Conservation (phyloP, 2,113 vertebrate species). For the Campylomormyrus tamandua region DNA sequence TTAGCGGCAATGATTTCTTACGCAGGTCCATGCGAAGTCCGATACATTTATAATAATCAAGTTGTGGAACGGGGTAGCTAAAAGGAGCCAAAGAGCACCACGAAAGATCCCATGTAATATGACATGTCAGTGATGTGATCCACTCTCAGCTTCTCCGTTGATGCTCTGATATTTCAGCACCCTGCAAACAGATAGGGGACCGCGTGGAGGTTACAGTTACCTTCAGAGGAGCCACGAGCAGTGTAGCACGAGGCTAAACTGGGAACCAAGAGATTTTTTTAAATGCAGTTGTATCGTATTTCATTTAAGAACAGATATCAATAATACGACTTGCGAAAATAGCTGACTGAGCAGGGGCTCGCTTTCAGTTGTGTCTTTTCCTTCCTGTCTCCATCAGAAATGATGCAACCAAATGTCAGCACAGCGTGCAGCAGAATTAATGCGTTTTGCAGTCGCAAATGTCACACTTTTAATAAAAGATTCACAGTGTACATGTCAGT, state of each 20-base stretch:
- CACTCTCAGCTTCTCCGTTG: not conserved
- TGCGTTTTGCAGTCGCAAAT: not conserved
- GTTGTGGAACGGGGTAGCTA: not conserved
- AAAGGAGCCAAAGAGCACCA: not conserved
- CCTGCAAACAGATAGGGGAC: not conserved
- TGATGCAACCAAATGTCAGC: slow-evolving; percentile 2
- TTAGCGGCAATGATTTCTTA: not conserved
- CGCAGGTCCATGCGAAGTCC: not conserved
- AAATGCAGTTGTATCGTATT: not conserved
- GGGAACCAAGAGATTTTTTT: not conserved
- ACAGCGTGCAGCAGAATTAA: not conserved
- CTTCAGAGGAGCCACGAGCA: not conserved
- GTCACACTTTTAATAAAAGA: slow-evolving; percentile 1
- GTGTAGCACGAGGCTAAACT: not conserved
- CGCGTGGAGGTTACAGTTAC: not conserved
- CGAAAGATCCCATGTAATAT: not conserved
- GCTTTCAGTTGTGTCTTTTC: not conserved
- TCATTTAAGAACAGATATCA: not conserved
- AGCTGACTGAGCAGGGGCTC: not conserved
- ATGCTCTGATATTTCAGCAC: not conserved
- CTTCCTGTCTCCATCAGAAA: not conserved
- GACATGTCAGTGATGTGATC: not conserved
- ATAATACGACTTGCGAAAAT: not conserved
- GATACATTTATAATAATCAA: not conserved
- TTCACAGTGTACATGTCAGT: not conserved